phyloP scores from a whole-genome alignment of 2,113 vertebrate species.

The Oncorhynchus gorbuscha region DNA sequence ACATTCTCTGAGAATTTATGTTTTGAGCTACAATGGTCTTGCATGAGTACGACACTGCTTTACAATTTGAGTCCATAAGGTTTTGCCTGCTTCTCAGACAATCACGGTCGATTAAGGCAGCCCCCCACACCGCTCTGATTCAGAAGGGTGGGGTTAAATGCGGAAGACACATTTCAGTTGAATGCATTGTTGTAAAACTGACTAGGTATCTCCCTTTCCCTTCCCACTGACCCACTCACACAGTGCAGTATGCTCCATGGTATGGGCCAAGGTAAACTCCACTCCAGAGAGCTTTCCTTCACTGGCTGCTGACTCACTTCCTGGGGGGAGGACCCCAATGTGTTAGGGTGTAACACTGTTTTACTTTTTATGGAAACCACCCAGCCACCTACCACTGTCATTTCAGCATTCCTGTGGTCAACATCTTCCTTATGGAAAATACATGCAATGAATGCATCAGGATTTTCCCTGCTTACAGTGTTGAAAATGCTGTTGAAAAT shows the following conservation, averaged over 20 bases:
- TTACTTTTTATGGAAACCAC: conserved; percentile 64
- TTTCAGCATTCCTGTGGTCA: conserved; percentile 63
- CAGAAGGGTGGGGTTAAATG: too few relatives aligned
- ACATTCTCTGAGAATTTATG: too few relatives aligned
- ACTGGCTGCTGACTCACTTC: conserved; percentile 53
- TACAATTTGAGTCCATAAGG: too few relatives aligned
- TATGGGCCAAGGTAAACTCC: background rate
- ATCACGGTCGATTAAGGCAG: background rate
- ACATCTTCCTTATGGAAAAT: conserved; percentile 59
- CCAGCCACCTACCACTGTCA: conserved; percentile 54
- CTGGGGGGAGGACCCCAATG: conserved; percentile 62
- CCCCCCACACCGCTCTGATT: too few relatives aligned
- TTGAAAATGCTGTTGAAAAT: conserved; percentile 23
- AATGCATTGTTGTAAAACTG: too few relatives aligned
- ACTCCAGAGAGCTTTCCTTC: conserved; percentile 38
- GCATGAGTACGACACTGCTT: too few relatives aligned
- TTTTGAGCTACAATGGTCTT: too few relatives aligned
- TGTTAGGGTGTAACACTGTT: conserved; percentile 42
- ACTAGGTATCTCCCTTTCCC: too few relatives aligned
- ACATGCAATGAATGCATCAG: conserved; percentile 39
- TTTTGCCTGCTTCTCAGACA: background rate
- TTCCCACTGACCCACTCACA: background rate
- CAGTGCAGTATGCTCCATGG: background rate
- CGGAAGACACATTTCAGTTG: too few relatives aligned
- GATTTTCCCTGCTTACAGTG: conserved; percentile 31